Conservation (phyloP, 1,140 invertebrate species). For the Ceratosolen fusciceps region DNA sequence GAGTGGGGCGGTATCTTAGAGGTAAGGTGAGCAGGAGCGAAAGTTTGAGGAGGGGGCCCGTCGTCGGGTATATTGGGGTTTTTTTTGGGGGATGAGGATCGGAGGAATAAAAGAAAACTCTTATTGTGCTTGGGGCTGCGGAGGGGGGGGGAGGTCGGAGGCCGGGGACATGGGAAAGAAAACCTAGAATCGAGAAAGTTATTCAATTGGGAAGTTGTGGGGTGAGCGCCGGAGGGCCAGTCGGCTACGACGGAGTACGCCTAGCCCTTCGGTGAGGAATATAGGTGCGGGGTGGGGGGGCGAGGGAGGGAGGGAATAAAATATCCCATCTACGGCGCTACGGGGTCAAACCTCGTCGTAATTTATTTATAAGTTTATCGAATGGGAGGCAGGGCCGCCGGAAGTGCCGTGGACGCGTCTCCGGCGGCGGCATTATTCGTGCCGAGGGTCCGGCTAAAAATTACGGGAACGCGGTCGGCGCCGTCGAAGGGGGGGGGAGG, state of each 20-base stretch:
- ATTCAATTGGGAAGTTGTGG: constrained; percentile 59
- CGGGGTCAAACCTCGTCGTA: constrained; percentile 51
- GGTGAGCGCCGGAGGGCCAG: constrained; percentile 28
- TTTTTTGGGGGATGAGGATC: too few species aligned
- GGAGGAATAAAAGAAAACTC: constrained; percentile 29
- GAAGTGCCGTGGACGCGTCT: constrained; percentile 47
- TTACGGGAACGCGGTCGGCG: constrained; percentile 53
- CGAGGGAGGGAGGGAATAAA: too few species aligned
- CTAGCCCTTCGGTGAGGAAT: too few species aligned
- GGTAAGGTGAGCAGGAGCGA: constrained; percentile 9
- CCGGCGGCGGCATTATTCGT: constrained; percentile 52
- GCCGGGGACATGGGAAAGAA: constrained; percentile 51
- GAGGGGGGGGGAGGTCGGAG: too few species aligned
- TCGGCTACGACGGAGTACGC: background rate
- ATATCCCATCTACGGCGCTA: too few species aligned
- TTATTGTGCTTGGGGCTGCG: background rate
- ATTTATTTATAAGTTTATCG: constrained; percentile 62
- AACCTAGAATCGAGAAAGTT: constrained; percentile 59
- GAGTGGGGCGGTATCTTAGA: background rate
- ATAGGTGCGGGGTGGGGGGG: too few species aligned
- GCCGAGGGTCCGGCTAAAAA: constrained; percentile 1
- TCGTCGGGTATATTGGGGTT: too few species aligned
- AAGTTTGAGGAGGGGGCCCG: constrained; percentile 47
- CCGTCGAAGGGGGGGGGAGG: background rate
- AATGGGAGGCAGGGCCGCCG: constrained; percentile 51